Conservation (phyloP, 2,888 invertebrate species). For the Yponomeuta cagnagella region DNA sequence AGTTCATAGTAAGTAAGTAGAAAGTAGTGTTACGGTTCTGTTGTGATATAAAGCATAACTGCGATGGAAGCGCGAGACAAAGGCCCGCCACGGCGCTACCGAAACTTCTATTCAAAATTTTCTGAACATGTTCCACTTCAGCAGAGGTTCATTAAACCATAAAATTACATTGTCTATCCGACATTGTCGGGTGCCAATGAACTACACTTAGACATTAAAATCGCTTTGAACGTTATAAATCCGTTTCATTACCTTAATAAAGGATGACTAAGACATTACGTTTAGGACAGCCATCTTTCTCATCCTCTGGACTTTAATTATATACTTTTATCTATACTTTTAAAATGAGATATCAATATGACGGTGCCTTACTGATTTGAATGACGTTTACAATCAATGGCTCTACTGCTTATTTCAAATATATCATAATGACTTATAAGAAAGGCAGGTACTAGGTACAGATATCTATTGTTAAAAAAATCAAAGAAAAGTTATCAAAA, state of each 20-base stretch:
- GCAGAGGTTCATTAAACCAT: conserved; percentile 69
- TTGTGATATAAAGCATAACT: conserved; percentile 69
- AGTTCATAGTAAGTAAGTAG: conserved; percentile 27
- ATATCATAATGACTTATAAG: background rate
- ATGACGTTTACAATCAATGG: conserved; percentile 13
- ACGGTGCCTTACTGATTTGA: conserved; percentile 8
- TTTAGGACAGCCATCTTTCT: conserved; percentile 54
- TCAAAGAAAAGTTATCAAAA: background rate
- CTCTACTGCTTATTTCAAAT: background rate
- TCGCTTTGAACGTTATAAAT: conserved; percentile 69
- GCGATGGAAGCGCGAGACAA: conserved; percentile 62
- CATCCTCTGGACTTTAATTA: conserved; percentile 18
- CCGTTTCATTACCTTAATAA: conserved; percentile 72
- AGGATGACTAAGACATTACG: conserved; percentile 64
- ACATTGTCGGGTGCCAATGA: conserved; percentile 73
- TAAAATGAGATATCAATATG: conserved; percentile 7
- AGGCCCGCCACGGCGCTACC: conserved; percentile 53
- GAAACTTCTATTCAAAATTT: conserved; percentile 70
- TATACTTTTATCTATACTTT: conserved; percentile 11
- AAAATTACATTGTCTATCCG: conserved; percentile 72
- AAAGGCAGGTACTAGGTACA: background rate
- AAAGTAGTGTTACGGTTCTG: conserved; percentile 61
- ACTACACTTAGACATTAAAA: conserved; percentile 75
- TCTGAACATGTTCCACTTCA: conserved; percentile 68
- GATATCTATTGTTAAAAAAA: background rate